Evolutionary conservation across 2,113 vertebrate species (phyloP).

Genomic region (Coreoperca whiteheadi): DNA sequence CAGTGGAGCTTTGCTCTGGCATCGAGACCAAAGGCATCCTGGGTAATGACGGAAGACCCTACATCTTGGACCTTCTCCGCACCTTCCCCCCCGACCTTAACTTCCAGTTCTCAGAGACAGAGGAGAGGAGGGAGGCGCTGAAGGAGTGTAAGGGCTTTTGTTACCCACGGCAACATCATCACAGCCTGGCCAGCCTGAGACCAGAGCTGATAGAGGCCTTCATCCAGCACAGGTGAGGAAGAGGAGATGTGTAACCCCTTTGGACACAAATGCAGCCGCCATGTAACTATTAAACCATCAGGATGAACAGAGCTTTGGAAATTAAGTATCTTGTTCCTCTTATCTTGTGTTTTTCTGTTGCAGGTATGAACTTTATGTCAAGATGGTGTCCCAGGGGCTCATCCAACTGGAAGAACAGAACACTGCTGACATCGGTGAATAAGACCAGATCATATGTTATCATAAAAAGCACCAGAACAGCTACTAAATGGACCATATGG

Average conservation of each 20-base stretch:
- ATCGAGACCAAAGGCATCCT: conserved; percentile 97
- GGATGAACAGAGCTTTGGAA: not conserved
- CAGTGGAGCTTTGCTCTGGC: conserved; percentile 92
- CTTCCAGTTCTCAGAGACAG: conserved; percentile 87
- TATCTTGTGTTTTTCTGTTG: conserved; percentile 11
- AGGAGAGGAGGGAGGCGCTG: conserved; percentile 85
- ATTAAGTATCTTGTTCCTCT: not conserved
- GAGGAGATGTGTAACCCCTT: not conserved
- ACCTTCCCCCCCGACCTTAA: conserved; percentile 97
- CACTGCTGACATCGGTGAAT: conserved; percentile 36
- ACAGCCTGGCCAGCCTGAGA: conserved; percentile 92
- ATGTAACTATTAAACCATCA: not conserved
- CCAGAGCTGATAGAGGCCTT: conserved; percentile 94
- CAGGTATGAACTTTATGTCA: conserved; percentile 67
- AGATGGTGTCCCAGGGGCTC: conserved; percentile 88
- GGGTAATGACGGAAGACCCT: conserved; percentile 93
- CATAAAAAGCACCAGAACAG: too few relatives aligned
- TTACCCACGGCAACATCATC: conserved; percentile 89
- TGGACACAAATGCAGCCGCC: not conserved
- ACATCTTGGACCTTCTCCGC: conserved; percentile 93
- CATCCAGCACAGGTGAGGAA: conserved; percentile 89
- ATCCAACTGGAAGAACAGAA: conserved; percentile 85
- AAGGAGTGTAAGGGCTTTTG: conserved; percentile 88
- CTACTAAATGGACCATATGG: too few relatives aligned
- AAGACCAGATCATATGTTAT: not conserved